Evolutionary conservation across 1,140 invertebrate genomes (phyloP).

Genomic region (Hestina assimilis): DNA sequence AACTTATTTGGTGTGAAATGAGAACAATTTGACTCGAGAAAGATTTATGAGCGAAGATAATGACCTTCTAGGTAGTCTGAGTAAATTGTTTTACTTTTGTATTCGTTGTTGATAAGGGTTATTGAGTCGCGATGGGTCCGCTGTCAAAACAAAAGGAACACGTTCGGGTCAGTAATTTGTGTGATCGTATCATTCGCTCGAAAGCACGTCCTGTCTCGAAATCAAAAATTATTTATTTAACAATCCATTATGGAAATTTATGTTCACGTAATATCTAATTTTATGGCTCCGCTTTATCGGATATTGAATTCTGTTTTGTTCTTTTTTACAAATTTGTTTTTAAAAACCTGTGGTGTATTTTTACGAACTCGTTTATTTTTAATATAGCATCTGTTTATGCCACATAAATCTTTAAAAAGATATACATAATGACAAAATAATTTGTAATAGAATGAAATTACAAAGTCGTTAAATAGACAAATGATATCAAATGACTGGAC

Average conservation of each 20-base stretch:
- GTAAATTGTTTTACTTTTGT: slow-evolving; percentile 43
- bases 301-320: slow-evolving; percentile 5
- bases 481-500: no score
- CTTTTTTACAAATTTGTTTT: neutral
- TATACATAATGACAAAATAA: no score
- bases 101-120: slow-evolving; percentile 2
- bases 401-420: no score
- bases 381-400: neutral
- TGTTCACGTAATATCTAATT: slow-evolving; percentile 25
- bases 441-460: no score
- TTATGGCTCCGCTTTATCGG: slow-evolving; percentile 11
- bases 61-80: slow-evolving; percentile 51
- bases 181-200: slow-evolving; percentile 19
- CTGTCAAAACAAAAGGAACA: slow-evolving; percentile 17
- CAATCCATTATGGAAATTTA: slow-evolving; percentile 26
- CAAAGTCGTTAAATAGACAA: no score
- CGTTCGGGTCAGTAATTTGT: slow-evolving; percentile 3
- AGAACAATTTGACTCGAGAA: slow-evolving; percentile 59
- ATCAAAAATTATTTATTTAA: slow-evolving; percentile 25
- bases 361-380: neutral
- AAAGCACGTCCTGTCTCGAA: slow-evolving; percentile 13
- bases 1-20: slow-evolving; percentile 73
- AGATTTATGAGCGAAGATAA: slow-evolving; percentile 61
- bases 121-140: slow-evolving; percentile 2
- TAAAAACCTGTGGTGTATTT: neutral